Evolutionary conservation across 2,888 invertebrate species (phyloP).

Genomic region (Teleiodes luculella): DNA sequence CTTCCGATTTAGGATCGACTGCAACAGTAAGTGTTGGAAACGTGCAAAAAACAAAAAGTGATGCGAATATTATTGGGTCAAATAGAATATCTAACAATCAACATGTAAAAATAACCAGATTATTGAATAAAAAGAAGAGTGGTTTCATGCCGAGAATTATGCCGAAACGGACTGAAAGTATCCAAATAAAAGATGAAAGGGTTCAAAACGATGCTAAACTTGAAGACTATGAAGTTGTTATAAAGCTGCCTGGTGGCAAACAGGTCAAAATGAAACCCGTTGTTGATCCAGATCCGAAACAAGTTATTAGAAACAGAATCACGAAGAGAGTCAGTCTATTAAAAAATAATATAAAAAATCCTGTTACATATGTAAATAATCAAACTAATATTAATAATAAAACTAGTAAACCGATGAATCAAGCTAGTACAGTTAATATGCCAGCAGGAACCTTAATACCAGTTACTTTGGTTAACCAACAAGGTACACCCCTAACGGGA

Average conservation of each 20-base stretch:
- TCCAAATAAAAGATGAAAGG: not conserved
- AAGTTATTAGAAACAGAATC: slow-evolving; percentile 41
- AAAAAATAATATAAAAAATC: no score
- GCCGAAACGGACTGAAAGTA: slow-evolving; percentile 17
- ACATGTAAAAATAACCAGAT: not conserved
- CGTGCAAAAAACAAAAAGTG: slow-evolving; percentile 22
- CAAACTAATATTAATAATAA: slow-evolving; percentile 20
- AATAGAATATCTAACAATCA: not conserved
- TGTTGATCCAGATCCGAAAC: slow-evolving; percentile 47
- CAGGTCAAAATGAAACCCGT: slow-evolving; percentile 50
- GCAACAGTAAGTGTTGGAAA: slow-evolving; percentile 18
- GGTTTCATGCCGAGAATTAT: slow-evolving; percentile 6
- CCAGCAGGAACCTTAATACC: slow-evolving; percentile 54
- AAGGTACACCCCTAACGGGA: slow-evolving; percentile 12
- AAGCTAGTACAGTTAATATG: slow-evolving; percentile 35
- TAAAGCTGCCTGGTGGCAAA: slow-evolving; percentile 60
- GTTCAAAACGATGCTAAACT: not conserved
- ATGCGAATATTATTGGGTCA: not conserved
- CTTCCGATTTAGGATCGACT: slow-evolving; percentile 39
- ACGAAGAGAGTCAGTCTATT: not conserved
- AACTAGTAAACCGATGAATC: slow-evolving; percentile 20
- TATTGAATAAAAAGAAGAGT: slow-evolving; percentile 1
- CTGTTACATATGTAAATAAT: no score
- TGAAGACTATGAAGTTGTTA: slow-evolving; percentile 59
- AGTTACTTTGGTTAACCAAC: slow-evolving; percentile 39